Percentiles rank a stretch among this genome's conserved stretches.
These are phyloP conservation scores for Anguilla megastoma DNA, from an alignment of 2,797 vertebrate species.

Conservation along the genomic window DNA sequence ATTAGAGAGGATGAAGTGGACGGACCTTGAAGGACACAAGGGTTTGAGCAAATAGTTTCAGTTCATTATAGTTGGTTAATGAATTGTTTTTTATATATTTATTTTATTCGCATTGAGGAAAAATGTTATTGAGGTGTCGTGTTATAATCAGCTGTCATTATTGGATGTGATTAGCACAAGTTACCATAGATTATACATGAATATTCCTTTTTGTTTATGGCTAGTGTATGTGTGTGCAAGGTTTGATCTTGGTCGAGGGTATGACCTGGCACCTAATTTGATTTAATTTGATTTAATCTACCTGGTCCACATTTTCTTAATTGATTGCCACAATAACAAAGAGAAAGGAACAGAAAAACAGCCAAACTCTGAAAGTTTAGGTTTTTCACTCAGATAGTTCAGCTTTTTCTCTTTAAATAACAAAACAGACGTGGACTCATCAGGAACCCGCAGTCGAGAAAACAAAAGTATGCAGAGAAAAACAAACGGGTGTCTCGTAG, in stretches of 20 bases:
- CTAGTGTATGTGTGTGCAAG: neutral
- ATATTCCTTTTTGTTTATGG: neutral
- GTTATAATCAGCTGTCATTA: neutral
- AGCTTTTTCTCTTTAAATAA: neutral
- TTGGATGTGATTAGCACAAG: neutral
- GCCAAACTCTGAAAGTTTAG: neutral
- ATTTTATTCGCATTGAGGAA: neutral
- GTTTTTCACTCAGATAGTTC: neutral
- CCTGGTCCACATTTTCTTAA: neutral
- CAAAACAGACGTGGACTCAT: neutral
- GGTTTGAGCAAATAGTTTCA: neutral
- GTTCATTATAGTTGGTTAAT: neutral
- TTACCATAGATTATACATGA: neutral
- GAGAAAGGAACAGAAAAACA: neutral
- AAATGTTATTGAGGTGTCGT: neutral
- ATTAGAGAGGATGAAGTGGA: neutral
- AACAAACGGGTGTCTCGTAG: constrained; percentile 13
- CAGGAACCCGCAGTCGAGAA: neutral
- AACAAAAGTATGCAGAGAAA: neutral
- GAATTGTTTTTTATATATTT: neutral
- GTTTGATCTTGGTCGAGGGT: neutral
- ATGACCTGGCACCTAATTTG: neutral
- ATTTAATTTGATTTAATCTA: neutral
- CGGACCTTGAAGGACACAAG: neutral
- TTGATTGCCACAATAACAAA: neutral